Percentiles rank a stretch among this genome's conserved stretches.
phyloP scores from a whole-genome alignment of 2,888 invertebrate genomes.

The Lepidochitona cinerea region DNA sequence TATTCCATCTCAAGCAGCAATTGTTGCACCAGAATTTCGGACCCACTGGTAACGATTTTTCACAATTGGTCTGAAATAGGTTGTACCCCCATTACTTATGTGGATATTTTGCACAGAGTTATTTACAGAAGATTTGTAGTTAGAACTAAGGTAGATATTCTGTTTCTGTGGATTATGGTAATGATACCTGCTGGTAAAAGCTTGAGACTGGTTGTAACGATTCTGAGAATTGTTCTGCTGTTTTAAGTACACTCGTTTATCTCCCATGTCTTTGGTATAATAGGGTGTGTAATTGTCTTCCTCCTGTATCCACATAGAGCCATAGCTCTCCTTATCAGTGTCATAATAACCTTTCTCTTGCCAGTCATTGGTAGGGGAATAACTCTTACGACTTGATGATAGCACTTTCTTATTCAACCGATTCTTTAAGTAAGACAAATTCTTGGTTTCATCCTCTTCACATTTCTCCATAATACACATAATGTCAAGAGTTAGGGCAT shows the following conservation, averaged over 20 bases:
- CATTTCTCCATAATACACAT: not conserved
- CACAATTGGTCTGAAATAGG: not conserved
- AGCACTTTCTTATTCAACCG: not conserved
- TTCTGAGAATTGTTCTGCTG: not conserved
- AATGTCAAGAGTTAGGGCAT: not conserved
- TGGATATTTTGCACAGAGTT: not conserved
- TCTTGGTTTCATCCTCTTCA: not conserved
- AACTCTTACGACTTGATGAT: not conserved
- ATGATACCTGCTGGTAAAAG: not conserved
- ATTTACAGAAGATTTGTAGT: not conserved
- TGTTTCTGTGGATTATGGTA: not conserved
- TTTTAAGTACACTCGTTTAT: not conserved
- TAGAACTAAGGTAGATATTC: not conserved
- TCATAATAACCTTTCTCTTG: not conserved
- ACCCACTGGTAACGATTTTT: constrained; percentile 1
- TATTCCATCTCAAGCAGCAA: not conserved
- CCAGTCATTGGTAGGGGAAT: not conserved
- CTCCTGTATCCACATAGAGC: not conserved
- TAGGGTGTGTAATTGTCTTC: not conserved
- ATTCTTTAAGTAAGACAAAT: not conserved
- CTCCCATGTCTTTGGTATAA: not conserved
- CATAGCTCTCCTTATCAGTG: not conserved
- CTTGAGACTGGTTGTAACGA: not conserved
- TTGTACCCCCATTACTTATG: not conserved
- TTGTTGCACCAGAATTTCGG: not conserved